Conservation (phyloP, 2,113 vertebrate genomes). For the Plestiodon gilberti region DNA sequence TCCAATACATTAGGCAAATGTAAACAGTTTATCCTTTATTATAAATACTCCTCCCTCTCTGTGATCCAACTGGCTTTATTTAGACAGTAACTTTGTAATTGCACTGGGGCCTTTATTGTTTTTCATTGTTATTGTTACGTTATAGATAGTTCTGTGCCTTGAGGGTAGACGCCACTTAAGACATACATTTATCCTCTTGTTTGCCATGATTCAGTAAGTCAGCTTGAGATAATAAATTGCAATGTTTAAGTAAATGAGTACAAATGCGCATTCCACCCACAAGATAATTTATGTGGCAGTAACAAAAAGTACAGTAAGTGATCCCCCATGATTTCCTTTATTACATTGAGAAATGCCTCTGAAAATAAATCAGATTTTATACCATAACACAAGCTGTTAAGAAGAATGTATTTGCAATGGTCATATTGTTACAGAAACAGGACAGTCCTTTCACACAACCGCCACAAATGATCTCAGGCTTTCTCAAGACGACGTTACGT, state of each 20-base stretch:
- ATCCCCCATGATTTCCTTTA: neutral
- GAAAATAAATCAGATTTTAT: conserved; percentile 6
- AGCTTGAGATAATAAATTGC: neutral
- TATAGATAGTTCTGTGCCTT: conserved; percentile 12
- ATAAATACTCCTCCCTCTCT: conserved; percentile 13
- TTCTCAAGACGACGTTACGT: no score
- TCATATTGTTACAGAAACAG: neutral
- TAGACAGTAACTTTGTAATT: conserved; percentile 43
- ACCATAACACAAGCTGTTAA: neutral
- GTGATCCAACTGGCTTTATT: conserved; percentile 51
- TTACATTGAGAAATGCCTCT: conserved; percentile 19
- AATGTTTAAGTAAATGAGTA: conserved; percentile 1
- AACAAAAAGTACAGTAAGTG: neutral
- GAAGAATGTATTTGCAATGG: neutral
- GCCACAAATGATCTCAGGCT: neutral
- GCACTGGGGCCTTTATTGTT: conserved; percentile 29
- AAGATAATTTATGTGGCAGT: neutral
- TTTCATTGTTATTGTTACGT: conserved; percentile 45
- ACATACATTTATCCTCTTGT: conserved; percentile 15
- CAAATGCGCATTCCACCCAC: neutral
- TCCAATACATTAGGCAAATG: neutral
- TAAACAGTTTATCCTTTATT: neutral
- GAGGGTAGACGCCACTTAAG: conserved; percentile 28
- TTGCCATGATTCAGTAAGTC: conserved; percentile 18
- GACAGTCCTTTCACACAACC: neutral